Evolutionary conservation across 2,113 vertebrate genomes (phyloP).

Genomic region (Butastur rufipennis): DNA sequence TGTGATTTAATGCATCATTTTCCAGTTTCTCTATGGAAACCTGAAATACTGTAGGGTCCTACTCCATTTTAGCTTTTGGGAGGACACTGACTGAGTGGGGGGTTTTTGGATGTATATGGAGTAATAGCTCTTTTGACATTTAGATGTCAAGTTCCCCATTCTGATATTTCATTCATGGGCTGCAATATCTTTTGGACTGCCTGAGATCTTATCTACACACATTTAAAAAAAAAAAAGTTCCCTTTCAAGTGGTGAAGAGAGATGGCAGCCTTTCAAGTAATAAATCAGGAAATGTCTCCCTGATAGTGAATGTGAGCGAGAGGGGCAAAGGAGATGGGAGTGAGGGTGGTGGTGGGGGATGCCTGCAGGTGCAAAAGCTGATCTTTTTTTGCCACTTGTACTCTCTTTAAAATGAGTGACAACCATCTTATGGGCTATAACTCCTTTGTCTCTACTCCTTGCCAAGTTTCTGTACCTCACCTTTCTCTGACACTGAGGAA

Average conservation of each 20-base stretch:
- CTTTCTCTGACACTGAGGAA: background rate
- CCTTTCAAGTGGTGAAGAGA: background rate
- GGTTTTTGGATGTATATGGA: rapidly evolving
- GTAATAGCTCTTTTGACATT: background rate
- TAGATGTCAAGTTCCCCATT: background rate
- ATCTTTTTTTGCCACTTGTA: background rate
- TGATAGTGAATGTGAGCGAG: background rate
- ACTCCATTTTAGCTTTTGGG: background rate
- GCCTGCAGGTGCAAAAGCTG: background rate
- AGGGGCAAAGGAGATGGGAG: background rate
- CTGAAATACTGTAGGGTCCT: background rate
- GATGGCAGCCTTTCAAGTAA: background rate
- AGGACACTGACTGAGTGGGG: rapidly evolving
- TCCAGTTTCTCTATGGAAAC: background rate
- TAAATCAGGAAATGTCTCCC: background rate
- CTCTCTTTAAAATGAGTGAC: background rate
- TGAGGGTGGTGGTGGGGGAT: no score
- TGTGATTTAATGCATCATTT: background rate
- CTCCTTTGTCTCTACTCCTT: background rate
- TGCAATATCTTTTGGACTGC: background rate
- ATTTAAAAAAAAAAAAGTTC: background rate
- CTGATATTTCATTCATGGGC: background rate
- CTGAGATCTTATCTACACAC: background rate
- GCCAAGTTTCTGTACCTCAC: background rate
- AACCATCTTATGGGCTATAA: background rate